Conservation (phyloP, 1,140 invertebrate genomes). For the Medauroidea extradentata region DNA sequence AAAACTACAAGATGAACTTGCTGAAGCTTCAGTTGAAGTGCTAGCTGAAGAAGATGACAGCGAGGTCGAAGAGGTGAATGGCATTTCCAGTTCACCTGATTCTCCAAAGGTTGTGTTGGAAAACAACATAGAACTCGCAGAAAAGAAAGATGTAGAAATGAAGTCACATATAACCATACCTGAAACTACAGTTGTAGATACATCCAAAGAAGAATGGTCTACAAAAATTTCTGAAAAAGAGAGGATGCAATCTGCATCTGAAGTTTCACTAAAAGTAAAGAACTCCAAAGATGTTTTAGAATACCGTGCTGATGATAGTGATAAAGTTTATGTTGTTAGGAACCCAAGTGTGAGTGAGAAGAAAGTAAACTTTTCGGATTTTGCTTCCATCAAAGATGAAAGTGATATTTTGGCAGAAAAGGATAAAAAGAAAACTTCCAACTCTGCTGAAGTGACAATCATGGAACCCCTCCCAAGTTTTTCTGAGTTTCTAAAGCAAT, state of each 20-base stretch:
- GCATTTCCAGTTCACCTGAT: no score
- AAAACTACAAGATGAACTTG: no score
- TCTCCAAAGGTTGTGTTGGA: no score
- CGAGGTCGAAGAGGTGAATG: no score
- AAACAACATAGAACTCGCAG: no score
- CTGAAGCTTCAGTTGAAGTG: no score
- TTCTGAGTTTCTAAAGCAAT: constrained; percentile 17
- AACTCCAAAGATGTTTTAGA: neutral
- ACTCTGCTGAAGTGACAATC: constrained; percentile 15
- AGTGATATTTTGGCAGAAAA: constrained; percentile 28
- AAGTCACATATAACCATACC: no score
- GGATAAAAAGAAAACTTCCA: constrained; percentile 24
- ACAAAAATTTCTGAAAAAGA: neutral
- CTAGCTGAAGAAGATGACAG: no score
- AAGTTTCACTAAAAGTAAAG: no score
- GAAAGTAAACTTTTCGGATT: neutral
- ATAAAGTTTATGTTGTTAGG: constrained; percentile 5
- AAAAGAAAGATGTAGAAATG: no score
- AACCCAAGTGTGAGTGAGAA: neutral
- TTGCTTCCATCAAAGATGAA: neutral
- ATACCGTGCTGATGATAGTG: constrained; percentile 15
- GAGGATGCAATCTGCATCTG: neutral
- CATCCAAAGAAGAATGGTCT: no score
- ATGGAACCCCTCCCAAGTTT: constrained; percentile 19
- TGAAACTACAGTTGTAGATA: no score